Evolutionary conservation across 2,888 invertebrate genomes (phyloP), one percentile per base, ranked within the genome.

Genomic region (Mesorhabditis belari): DNA sequence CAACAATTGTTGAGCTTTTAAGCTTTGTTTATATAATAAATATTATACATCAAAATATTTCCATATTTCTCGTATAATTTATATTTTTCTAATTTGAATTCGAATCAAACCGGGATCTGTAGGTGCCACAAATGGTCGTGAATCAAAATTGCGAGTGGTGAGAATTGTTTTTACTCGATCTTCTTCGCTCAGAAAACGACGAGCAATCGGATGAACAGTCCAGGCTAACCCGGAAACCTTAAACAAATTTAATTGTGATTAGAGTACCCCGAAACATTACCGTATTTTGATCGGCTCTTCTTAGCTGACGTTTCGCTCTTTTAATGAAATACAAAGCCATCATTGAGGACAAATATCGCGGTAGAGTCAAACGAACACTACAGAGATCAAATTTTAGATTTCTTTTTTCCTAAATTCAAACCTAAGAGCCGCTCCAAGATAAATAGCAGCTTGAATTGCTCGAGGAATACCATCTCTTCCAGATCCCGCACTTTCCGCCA

Each of bases 401-500:
- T 21, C 28, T 55, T 55, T 28, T 24, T 19, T 25, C 21, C 25
- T 19, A 9, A 49, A 21, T 21, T 17, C 5, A 49, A 17, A 58
- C 63, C 68, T 59, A 2, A 71, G 54, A 2, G 67, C 67, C 1
- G 73, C 73, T 4, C 63, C 65, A 4, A 69, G 58, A 53, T 69
- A 71, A 28, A 73, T 73, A 49, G 70, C 65, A 21, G 71, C 73
- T 63, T 68, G 67, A 9, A 67, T 58, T 9, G 64, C 63, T 28
- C 69, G 49, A 3, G 71, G 69, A 9, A 73, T 65, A 19, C 73
- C 73, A 25, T 70, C 71, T 9, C 57, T 49, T 17, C 68, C 69
- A 6, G 66, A 65, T 23, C 79, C 79, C 5, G 79, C 76, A 17
- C 72, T 70, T 62, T 80, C 79, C 0, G 79, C 78, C 17, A 78